A percentile compares a stretch with the other conserved stretches of the same genome.
These are phyloP conservation scores for Meleagris gallopavo DNA, from an alignment of 2,113 vertebrate genomes.

Conservation along the genomic window DNA sequence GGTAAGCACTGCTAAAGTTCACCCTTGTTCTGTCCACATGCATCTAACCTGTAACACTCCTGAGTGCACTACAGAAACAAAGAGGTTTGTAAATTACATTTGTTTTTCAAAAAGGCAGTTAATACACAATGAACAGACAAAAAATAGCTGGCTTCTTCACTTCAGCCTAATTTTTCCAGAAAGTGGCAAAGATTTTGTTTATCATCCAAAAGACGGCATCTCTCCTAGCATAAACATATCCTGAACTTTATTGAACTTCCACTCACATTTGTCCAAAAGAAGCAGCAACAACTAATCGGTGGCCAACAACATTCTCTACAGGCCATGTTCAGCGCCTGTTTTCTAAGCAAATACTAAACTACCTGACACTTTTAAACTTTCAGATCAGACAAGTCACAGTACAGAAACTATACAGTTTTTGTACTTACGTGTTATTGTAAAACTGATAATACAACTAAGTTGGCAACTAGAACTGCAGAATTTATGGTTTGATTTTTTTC, in stretches of 20 bases:
- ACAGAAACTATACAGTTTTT: background rate
- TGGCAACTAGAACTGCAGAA: conserved; percentile 5
- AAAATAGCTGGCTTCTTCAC: background rate
- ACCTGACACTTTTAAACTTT: background rate
- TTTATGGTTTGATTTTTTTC: background rate
- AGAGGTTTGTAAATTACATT: background rate
- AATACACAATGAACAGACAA: background rate
- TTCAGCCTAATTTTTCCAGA: background rate
- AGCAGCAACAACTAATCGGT: background rate
- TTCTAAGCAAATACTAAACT: background rate
- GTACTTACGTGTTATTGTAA: background rate
- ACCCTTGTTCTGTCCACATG: background rate
- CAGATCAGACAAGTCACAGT: background rate
- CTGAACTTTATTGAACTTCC: background rate
- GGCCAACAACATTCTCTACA: background rate
- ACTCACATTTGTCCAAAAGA: background rate
- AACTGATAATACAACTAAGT: background rate
- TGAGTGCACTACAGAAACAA: background rate
- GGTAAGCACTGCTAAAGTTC: background rate
- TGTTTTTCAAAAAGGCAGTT: background rate
- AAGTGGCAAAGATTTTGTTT: background rate
- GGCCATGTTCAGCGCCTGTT: background rate
- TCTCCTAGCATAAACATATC: background rate
- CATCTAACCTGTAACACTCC: background rate
- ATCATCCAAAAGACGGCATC: background rate